Conservation (phyloP, 2,797 vertebrate genomes). For the Myiotriccus ornatus region DNA sequence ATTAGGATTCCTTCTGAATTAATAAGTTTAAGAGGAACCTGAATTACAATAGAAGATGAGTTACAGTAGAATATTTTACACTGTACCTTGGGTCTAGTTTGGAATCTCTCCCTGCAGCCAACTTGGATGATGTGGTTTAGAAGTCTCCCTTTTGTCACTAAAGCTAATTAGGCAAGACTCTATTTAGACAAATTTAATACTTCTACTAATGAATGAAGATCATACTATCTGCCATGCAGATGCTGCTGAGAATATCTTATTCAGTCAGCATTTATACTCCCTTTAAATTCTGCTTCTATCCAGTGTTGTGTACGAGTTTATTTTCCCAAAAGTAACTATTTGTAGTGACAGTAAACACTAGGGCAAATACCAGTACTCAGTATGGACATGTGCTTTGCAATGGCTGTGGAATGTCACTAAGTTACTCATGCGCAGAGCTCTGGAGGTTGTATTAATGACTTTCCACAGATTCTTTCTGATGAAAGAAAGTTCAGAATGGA, state of each 20-base stretch:
- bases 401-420: background rate
- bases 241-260: background rate
- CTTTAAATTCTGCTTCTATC: background rate
- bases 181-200: slow-evolving; percentile 6
- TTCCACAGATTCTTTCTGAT: background rate
- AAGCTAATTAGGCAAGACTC: background rate
- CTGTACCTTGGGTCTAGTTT: background rate
- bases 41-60: background rate
- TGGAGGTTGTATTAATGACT: background rate
- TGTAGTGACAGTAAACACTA: background rate
- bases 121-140: background rate
- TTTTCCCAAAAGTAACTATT: background rate
- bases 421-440: accelerated
- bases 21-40: slow-evolving; percentile 7
- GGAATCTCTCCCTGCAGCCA: background rate
- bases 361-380: background rate
- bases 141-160: background rate
- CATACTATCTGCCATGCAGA: background rate
- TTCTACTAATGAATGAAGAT: background rate
- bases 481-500: slow-evolving; percentile 13
- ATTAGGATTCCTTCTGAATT: background rate
- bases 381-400: background rate
- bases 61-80: background rate
- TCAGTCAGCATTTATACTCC: background rate
- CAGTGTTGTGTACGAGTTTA: background rate